phyloP scores from a whole-genome alignment of 1,140 invertebrate genomes.

The Drosophila kikkawai region DNA sequence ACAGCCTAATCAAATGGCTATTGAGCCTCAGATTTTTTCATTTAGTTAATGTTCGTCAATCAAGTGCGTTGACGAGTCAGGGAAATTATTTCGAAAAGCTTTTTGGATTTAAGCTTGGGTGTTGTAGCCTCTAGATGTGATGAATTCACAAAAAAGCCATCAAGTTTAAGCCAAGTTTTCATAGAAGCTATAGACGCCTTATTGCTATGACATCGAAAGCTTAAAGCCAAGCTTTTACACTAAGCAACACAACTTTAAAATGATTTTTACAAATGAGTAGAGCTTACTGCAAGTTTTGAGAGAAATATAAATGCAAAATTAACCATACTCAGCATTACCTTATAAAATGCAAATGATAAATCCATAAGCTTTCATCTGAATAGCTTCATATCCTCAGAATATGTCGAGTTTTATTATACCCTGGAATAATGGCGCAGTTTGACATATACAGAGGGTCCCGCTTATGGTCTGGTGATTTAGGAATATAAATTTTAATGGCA shows the following conservation, averaged over 20 bases:
- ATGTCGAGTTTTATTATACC: not conserved
- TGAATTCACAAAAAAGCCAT: not conserved
- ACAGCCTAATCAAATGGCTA: slow-evolving; percentile 36
- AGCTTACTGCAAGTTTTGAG: not conserved
- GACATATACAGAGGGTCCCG: not conserved
- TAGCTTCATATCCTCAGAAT: not conserved
- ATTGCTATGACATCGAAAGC: not conserved
- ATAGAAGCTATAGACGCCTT: not conserved
- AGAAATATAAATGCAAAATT: slow-evolving; percentile 9
- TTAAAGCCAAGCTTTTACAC: slow-evolving; percentile 27
- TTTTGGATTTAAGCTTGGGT: not conserved
- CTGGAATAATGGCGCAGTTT: not conserved
- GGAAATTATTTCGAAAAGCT: slow-evolving; percentile 14
- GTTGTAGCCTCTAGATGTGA: slow-evolving; percentile 1
- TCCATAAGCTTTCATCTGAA: not conserved
- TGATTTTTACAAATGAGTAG: too few species aligned
- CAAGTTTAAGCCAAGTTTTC: slow-evolving; percentile 13
- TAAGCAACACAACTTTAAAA: not conserved
- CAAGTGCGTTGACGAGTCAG: not conserved
- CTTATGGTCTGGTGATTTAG: slow-evolving; percentile 9
- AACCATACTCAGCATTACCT: not conserved
- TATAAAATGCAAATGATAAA: not conserved
- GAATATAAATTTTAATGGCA: slow-evolving; percentile 32
- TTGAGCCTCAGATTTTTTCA: slow-evolving; percentile 23
- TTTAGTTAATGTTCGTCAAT: not conserved